A percentile compares a stretch with the other conserved stretches of the same genome.
Conservation (phyloP, 2,113 vertebrate genomes). For the Scopus umbretta region DNA sequence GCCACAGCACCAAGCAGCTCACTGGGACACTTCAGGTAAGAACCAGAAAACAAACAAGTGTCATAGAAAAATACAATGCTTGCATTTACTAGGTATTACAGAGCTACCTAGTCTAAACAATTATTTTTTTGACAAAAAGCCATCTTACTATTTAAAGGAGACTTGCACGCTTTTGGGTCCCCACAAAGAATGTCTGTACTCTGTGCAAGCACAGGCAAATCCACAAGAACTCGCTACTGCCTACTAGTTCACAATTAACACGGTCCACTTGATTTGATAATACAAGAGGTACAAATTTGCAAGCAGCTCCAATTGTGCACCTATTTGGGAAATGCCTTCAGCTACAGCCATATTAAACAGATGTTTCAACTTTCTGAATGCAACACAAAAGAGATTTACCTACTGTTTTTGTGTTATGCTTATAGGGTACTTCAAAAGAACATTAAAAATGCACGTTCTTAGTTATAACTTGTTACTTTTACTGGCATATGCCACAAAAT, state of each 20-base stretch:
- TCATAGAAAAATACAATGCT: too few relatives aligned
- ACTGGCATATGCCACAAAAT: slow-evolving; percentile 46
- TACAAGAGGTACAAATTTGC: not conserved
- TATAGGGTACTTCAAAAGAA: slow-evolving; percentile 37
- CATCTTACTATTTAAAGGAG: not conserved
- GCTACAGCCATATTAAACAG: slow-evolving; percentile 46
- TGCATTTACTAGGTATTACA: too few relatives aligned
- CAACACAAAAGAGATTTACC: slow-evolving; percentile 38
- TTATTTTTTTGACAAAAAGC: not conserved
- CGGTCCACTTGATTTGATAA: not conserved
- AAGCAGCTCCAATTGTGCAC: not conserved
- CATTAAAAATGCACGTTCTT: slow-evolving; percentile 25
- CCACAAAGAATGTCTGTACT: fast-evolving
- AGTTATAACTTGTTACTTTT: slow-evolving; percentile 42
- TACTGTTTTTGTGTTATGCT: slow-evolving; percentile 44
- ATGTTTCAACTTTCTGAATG: slow-evolving; percentile 44
- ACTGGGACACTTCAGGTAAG: not conserved
- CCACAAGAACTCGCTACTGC: not conserved
- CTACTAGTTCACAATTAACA: not conserved
- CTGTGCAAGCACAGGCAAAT: not conserved
- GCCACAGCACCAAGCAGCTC: not conserved
- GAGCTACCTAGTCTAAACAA: too few relatives aligned
- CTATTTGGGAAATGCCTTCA: slow-evolving; percentile 4
- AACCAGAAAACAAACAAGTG: not conserved
- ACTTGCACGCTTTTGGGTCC: not conserved